Conservation (phyloP, 2,113 vertebrate species). For the Hylia prasina region DNA sequence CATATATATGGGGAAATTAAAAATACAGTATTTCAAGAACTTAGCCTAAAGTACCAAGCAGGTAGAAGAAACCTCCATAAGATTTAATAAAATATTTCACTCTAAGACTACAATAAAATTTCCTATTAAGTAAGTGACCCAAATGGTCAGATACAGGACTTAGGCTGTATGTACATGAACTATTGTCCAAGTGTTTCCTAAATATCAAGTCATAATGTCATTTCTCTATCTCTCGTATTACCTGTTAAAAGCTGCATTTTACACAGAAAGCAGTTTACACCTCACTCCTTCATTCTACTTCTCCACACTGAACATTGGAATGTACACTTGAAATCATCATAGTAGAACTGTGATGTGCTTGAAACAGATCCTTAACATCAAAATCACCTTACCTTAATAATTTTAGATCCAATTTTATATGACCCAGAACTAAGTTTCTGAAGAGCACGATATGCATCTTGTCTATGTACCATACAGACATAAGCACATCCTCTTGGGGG, state of each 20-base stretch:
- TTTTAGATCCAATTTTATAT: conserved; percentile 96
- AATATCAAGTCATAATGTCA: neutral
- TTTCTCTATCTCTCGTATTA: neutral
- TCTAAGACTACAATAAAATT: neutral
- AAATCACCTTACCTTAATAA: conserved; percentile 87
- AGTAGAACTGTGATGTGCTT: neutral
- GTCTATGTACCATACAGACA: conserved; percentile 98
- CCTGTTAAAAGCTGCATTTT: neutral
- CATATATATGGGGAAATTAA: neutral
- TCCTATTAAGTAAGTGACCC: neutral
- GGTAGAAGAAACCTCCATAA: neutral
- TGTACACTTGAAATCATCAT: neutral
- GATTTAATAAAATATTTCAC: neutral
- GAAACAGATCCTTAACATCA: neutral
- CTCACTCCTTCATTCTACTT: neutral
- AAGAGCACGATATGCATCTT: conserved; percentile 91
- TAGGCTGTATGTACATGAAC: accelerated
- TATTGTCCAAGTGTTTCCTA: neutral
- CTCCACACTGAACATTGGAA: neutral
- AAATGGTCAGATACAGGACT: neutral
- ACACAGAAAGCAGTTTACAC: neutral
- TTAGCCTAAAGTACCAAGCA: neutral
- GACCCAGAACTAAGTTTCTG: conserved; percentile 96
- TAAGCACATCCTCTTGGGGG: conserved; percentile 97
- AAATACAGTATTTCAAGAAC: neutral